Evolutionary conservation across 1,140 invertebrate genomes (phyloP), one percentile per base, ranked within the genome.

Genomic region (Dreissena polymorpha): DNA sequence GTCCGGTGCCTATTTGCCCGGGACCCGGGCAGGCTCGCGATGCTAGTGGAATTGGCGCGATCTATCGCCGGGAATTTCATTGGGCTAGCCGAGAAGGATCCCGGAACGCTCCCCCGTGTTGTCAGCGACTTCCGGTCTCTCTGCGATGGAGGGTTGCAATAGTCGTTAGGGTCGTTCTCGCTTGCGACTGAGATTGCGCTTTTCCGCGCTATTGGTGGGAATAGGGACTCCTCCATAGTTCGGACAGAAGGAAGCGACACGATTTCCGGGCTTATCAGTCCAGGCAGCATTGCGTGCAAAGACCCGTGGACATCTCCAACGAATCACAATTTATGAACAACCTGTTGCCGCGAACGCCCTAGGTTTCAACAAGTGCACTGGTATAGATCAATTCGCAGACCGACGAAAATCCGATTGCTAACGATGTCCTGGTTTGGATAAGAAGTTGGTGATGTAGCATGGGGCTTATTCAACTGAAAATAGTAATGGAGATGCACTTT

Each of bases 21-120:
- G 25, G 79, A 82, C 13, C 79, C 70, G 39, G 79, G 79, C 60
- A 82, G 55, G 39, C 79, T 82, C 10, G 79, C 70, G 57, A 82
- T 65, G 51, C 79, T 82, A 12, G 79, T 82, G 10, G 79, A 74
- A 64, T 82, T 82, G 55, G 79, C 79, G 16, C 71, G 79, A 49
- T 82, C 79, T 18, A 82, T 82, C 16, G 79, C 55, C 5, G 79
- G 79, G 49, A 82, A 82, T 49, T 82, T 82, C 27, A 82, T 23
- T 0, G 79, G 79, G 29, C 68, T 82, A 63, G 70, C 68, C 13
- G 79, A 65, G 3, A 82, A 70, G 12, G 79, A 82, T 13, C 16
- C 69, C 5, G 79, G 70, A 10, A 82, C 63, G 71, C 79, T 82
- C 1, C 70, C 71, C 27, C 79, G 79, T 49, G 70, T 72, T 39